Percentiles rank a stretch among this genome's conserved stretches.
phyloP scores from a whole-genome alignment of 2,797 vertebrate genomes.

The Pipistrellus pygmaeus region DNA sequence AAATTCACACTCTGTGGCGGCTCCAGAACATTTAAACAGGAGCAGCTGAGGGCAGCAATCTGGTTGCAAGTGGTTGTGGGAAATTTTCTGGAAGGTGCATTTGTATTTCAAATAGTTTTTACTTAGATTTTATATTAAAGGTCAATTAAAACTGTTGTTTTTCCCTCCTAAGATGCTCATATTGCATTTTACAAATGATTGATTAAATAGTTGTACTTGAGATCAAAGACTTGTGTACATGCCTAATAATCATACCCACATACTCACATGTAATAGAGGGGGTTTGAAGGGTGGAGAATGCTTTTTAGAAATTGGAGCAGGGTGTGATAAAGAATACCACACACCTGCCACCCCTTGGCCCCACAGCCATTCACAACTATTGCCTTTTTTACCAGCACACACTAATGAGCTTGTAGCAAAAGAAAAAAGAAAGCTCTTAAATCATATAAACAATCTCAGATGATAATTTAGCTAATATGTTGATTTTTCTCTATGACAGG shows the following conservation, averaged over 20 bases:
- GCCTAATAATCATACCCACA: background rate
- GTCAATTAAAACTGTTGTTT: background rate
- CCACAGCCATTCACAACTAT: background rate
- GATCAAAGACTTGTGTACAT: background rate
- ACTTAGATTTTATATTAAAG: slow-evolving; percentile 23
- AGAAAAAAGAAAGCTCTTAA: background rate
- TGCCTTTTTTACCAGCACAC: background rate
- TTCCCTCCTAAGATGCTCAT: background rate
- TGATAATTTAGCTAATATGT: background rate
- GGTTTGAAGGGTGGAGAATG: background rate
- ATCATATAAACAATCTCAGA: background rate
- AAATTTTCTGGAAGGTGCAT: background rate
- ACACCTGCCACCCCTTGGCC: background rate
- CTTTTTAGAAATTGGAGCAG: background rate
- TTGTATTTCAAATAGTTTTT: background rate
- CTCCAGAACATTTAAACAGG: slow-evolving; percentile 3
- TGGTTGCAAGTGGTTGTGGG: background rate
- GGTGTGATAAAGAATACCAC: background rate
- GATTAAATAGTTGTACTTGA: slow-evolving; percentile 12
- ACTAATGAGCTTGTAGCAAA: background rate
- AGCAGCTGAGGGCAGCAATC: slow-evolving; percentile 38
- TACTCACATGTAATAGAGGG: background rate
- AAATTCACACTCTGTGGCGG: slow-evolving; percentile 36
- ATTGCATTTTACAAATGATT: background rate
- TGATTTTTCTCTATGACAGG: background rate